Percentiles rank a stretch among this genome's conserved stretches.
Evolutionary conservation across 2,888 invertebrate species (phyloP).

Genomic region (Galerucella pusilla): DNA sequence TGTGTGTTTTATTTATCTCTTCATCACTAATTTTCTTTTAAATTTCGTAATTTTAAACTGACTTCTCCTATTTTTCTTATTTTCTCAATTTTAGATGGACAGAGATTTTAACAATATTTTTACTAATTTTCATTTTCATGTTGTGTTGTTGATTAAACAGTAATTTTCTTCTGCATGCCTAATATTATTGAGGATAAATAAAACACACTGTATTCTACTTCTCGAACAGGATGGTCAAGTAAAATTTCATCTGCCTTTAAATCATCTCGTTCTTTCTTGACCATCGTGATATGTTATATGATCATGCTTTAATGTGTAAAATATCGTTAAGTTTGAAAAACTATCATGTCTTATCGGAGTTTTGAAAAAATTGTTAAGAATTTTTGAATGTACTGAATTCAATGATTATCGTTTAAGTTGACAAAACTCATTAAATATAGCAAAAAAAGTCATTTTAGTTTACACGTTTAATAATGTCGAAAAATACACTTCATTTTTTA

Average conservation of each 20-base stretch:
- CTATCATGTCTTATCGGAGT: slow-evolving; percentile 23
- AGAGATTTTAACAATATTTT: too few relatives aligned
- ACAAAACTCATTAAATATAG: too few relatives aligned
- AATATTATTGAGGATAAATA: not conserved
- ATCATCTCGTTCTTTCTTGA: slow-evolving; percentile 5
- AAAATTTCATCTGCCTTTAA: slow-evolving; percentile 14
- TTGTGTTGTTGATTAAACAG: too few relatives aligned
- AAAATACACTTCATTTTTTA: too few relatives aligned
- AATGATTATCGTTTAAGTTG: too few relatives aligned
- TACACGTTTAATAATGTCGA: too few relatives aligned
- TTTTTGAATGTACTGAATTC: not conserved
- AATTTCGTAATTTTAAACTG: not conserved
- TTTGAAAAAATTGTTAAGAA: slow-evolving; percentile 21
- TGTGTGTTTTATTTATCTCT: slow-evolving; percentile 3
- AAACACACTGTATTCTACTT: slow-evolving; percentile 9
- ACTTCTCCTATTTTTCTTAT: too few relatives aligned
- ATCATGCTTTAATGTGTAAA: slow-evolving; percentile 35
- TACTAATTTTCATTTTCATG: too few relatives aligned
- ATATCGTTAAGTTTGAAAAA: slow-evolving; percentile 43
- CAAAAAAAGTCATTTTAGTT: too few relatives aligned
- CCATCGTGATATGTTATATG: slow-evolving; percentile 22
- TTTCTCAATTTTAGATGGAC: too few relatives aligned
- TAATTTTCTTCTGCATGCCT: too few relatives aligned
- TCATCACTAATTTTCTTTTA: not conserved
- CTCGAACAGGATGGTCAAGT: slow-evolving; percentile 8